These are phyloP conservation scores for Gila orcuttii DNA, from an alignment of 2,113 vertebrate species.

Conservation along the genomic window DNA sequence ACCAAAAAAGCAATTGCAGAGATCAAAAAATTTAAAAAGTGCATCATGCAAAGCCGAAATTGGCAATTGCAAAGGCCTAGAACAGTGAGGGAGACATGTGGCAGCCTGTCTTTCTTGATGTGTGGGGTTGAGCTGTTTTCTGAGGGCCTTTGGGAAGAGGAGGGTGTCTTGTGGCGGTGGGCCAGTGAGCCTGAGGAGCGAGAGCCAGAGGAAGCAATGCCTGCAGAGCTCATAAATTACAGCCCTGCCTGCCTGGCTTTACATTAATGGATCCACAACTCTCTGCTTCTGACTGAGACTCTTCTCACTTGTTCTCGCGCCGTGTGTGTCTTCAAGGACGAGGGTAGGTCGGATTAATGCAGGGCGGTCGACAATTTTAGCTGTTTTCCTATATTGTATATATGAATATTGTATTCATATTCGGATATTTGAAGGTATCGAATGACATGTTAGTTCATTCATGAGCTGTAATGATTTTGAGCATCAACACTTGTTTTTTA, in stretches of 20 bases:
- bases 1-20: neutral
- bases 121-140: slow-evolving; percentile 42
- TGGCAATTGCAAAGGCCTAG: neutral
- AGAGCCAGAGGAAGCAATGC: slow-evolving; percentile 37
- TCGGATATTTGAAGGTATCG: neutral
- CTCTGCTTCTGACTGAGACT: slow-evolving; percentile 34
- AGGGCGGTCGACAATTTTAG: neutral
- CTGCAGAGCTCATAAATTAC: slow-evolving; percentile 52
- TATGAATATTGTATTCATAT: slow-evolving; percentile 8
- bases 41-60: neutral
- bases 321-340: slow-evolving; percentile 26
- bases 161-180: slow-evolving; percentile 35
- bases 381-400: neutral
- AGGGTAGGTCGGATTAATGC: slow-evolving; percentile 17
- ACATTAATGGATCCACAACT: slow-evolving; percentile 52
- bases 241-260: slow-evolving; percentile 35
- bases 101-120: slow-evolving; percentile 24
- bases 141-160: slow-evolving; percentile 37
- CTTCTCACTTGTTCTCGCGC: slow-evolving; percentile 11
- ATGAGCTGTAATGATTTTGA: neutral
- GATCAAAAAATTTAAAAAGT: neutral
- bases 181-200: slow-evolving; percentile 41
- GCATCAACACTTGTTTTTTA: neutral
- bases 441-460: neutral
- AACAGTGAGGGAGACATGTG: slow-evolving; percentile 29